phyloP scores from a whole-genome alignment of 2,797 vertebrate genomes.

The Orestias chungarensis region DNA sequence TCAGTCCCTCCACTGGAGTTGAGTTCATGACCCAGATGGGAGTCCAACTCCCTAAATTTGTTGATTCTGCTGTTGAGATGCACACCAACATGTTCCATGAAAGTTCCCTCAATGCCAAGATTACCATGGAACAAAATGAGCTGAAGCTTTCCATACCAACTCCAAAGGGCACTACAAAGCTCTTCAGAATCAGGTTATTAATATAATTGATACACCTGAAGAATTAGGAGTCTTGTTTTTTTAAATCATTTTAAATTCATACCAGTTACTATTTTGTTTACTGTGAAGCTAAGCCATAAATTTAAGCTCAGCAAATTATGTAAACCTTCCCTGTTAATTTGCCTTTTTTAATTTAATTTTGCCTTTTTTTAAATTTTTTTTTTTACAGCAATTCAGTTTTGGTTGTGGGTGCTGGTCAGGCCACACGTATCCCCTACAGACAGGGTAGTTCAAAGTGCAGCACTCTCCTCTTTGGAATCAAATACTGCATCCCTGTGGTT shows the following conservation, averaged over 20 bases:
- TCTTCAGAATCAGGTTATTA: conserved; percentile 86
- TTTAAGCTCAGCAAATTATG: neutral
- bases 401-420: conserved; percentile 78
- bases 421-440: conserved; percentile 71
- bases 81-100: conserved; percentile 90
- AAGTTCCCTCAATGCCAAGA: conserved; percentile 82
- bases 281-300: neutral
- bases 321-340: conserved; percentile 18
- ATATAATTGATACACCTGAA: neutral
- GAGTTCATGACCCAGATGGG: conserved; percentile 90
- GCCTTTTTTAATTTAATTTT: too few species aligned
- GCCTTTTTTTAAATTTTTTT: too few species aligned
- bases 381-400: conserved; percentile 83
- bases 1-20: conserved; percentile 86
- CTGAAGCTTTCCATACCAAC: conserved; percentile 87
- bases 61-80: conserved; percentile 84
- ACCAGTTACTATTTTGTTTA: neutral
- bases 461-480: conserved; percentile 81
- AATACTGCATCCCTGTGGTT: conserved; percentile 76
- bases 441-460: conserved; percentile 71
- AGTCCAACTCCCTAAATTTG: conserved; percentile 85
- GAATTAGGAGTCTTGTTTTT: too few species aligned
- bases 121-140: conserved; percentile 78
- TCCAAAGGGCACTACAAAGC: conserved; percentile 78
- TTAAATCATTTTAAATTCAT: neutral